These are phyloP conservation scores for Xerus rutilus DNA, from an alignment of 2,797 vertebrate species.

Conservation along the genomic window DNA sequence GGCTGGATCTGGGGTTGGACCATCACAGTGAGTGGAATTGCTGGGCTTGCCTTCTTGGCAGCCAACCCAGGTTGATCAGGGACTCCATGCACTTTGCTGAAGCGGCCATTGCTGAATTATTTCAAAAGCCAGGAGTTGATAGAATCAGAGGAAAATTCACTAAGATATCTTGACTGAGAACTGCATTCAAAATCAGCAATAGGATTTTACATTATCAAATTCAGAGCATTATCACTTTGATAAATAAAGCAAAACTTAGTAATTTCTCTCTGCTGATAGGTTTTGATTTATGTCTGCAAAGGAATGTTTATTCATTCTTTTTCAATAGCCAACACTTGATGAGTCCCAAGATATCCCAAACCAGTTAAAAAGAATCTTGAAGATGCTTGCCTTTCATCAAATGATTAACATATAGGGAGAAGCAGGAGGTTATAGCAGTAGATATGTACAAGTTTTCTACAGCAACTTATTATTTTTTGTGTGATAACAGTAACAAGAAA, in stretches of 20 bases:
- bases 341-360: not conserved
- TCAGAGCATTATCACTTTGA: not conserved
- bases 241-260: constrained; percentile 48
- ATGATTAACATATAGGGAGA: not conserved
- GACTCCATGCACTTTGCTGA: not conserved
- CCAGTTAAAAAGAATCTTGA: not conserved
- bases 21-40: not conserved
- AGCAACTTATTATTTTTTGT: not conserved
- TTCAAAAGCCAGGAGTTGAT: not conserved
- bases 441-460: not conserved
- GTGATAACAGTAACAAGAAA: not conserved
- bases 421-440: not conserved
- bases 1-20: not conserved
- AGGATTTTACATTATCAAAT: not conserved
- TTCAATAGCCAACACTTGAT: not conserved
- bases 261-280: not conserved
- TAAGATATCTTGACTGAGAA: not conserved
- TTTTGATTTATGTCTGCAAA: not conserved
- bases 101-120: not conserved
- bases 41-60: not conserved
- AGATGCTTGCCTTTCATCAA: not conserved
- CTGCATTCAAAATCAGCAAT: not conserved
- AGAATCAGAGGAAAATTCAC: not conserved
- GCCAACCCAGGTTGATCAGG: not conserved
- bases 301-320: not conserved